Evolutionary conservation across 92 coral and sea anemone genomes (phyloP), one percentile per base, ranked within the genome.

Genomic region (Palythoa grandiflora): DNA sequence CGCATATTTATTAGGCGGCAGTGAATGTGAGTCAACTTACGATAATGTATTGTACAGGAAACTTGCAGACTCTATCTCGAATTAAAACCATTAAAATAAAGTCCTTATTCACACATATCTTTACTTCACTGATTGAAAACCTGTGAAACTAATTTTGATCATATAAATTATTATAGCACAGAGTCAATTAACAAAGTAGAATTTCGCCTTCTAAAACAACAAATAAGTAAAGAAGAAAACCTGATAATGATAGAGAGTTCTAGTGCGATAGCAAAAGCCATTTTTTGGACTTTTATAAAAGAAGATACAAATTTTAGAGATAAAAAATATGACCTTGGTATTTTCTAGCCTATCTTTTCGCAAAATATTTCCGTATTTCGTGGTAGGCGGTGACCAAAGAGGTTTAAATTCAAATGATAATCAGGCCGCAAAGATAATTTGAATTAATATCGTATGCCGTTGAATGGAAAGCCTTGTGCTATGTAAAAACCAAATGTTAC

Each of bases 391-490:
- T 52, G n/a, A 36, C 68, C 8, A 66, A 19, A 74, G 40, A 5
- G 21, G 20, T 38, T 20, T 81, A 50, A 66, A 38, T 60, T 60
- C 86, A 12, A 81, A 77, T 77, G 59, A 81, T 40, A 65, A 66
- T 66, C 38, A 48, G n/a, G 52, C 73, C 86, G 38, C 75, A 81
- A 66, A 50, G 37, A 63, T 40, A 35, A 16, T 77, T 38, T 40
- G 35, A 77, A 53, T 38, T 37, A 77, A 53, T 13, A 21, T 52
- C 48, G 21, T 66, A 14, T 68, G 11, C 76, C 75, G 84, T 79
- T 79, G 73, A 60, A 10, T 37, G 37, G 71, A 66, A 19, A 28
- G 86, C 86, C 86, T 66, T 81, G 44, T 81, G 63, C 47, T 14
- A 16, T 16, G 5, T 10, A 14, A 38, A 40, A 80, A 6, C 50